Evolutionary conservation across 1,140 invertebrate species (phyloP).

Genomic region (Hypsibius dujardini): DNA sequence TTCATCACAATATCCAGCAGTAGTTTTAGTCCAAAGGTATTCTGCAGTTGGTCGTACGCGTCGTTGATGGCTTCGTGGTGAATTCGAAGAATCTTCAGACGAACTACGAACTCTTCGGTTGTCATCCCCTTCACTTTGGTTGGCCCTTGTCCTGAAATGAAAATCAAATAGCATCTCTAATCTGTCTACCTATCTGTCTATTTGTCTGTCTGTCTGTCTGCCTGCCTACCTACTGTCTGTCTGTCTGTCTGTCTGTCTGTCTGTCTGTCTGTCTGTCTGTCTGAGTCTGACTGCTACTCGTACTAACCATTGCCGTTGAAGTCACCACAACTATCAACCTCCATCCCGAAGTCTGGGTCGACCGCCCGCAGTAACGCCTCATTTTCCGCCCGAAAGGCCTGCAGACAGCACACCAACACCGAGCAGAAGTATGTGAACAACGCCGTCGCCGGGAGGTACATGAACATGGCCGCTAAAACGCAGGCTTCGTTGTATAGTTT

Average conservation of each 20-base stretch:
- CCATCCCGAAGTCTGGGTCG: background rate
- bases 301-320: background rate
- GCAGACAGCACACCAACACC: background rate
- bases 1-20: background rate
- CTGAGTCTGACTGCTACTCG: too few species aligned
- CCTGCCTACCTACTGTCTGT: too few species aligned
- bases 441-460: background rate
- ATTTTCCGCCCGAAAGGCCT: background rate
- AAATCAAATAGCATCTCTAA: too few species aligned
- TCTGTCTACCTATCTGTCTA: too few species aligned
- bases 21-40: background rate
- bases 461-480: background rate
- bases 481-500: background rate
- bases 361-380: background rate
- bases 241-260: too few species aligned
- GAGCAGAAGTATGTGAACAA: background rate
- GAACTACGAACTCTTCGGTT: background rate
- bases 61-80: background rate
- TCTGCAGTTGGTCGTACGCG: background rate
- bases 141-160: too few species aligned
- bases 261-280: too few species aligned
- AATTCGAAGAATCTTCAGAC: conserved; percentile 1
- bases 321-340: background rate
- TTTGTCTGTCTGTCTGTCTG: too few species aligned
- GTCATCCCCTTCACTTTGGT: too few species aligned